A percentile compares a stretch with the other conserved stretches of the same genome.
Conservation (phyloP, 2,797 vertebrate species). For the Rhinichthys osculus region DNA sequence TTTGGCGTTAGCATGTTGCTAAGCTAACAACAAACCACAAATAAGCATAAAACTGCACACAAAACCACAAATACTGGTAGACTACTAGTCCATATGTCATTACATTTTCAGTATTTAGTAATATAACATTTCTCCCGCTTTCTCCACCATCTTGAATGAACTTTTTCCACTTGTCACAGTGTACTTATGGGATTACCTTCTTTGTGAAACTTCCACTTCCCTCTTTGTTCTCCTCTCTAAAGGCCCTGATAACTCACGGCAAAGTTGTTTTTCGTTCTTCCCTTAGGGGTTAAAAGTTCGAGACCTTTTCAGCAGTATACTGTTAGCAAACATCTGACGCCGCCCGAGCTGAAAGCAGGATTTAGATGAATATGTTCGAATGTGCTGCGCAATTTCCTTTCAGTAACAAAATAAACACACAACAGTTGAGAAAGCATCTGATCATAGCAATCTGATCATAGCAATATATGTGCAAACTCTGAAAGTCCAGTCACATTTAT, state of each 20-base stretch:
- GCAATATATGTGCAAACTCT: neutral
- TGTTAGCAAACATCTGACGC: neutral
- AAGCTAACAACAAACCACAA: too few species aligned
- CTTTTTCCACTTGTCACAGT: neutral
- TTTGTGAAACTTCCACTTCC: neutral
- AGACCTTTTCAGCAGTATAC: neutral
- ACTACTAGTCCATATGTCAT: too few species aligned
- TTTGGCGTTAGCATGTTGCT: too few species aligned
- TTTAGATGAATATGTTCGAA: neutral
- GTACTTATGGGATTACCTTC: neutral
- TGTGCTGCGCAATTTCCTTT: neutral
- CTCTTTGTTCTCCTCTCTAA: neutral
- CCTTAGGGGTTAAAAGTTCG: neutral
- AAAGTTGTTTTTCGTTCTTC: neutral
- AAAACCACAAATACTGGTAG: neutral
- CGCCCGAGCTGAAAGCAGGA: neutral
- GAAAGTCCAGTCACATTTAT: neutral
- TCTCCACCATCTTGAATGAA: slow-evolving; percentile 31
- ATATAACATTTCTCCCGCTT: neutral
- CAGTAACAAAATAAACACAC: neutral
- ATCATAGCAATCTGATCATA: neutral
- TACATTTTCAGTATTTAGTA: too few species aligned
- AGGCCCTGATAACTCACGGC: neutral
- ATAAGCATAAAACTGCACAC: too few species aligned
- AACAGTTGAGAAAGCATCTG: neutral